These are phyloP conservation scores for Mythimna lalbum DNA, from an alignment of 2,888 invertebrate species.

Conservation along the genomic window DNA sequence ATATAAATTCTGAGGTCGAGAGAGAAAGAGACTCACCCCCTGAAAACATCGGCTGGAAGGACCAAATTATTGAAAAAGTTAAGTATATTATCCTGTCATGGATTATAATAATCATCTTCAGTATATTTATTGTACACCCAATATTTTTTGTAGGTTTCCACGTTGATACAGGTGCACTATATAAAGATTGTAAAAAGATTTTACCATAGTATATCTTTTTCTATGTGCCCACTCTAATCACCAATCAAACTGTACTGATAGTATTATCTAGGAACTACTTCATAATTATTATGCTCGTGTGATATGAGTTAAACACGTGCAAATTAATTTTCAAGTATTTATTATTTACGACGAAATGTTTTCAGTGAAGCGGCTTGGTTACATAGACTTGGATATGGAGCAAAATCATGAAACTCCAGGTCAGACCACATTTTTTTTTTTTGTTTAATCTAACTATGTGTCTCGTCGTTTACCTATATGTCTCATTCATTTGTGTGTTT, in stretches of 20 bases:
- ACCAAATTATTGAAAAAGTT: neutral
- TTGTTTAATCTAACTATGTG: constrained; percentile 35
- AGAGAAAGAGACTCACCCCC: neutral
- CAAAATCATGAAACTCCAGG: constrained; percentile 66
- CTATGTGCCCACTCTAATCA: neutral
- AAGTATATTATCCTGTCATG: neutral
- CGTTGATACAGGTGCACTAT: neutral
- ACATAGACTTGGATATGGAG: constrained; percentile 76
- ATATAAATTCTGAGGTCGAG: neutral
- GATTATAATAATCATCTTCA: neutral
- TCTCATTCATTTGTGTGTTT: constrained; percentile 66
- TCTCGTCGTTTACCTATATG: constrained; percentile 12
- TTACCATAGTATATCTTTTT: neutral
- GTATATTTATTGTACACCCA: neutral
- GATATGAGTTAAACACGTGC: constrained; percentile 6
- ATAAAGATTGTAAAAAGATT: neutral
- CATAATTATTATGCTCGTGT: constrained; percentile 16
- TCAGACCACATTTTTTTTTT: constrained; percentile 48
- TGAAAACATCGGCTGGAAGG: neutral
- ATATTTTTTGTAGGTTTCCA: neutral
- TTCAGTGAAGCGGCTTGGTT: constrained; percentile 69
- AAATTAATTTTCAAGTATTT: constrained; percentile 18
- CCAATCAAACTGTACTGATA: constrained; percentile 18
- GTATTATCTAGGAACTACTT: constrained; percentile 31
- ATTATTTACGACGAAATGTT: constrained; percentile 54